These are phyloP conservation scores for Mesopsocus fuscifrons DNA, from an alignment of 2,888 invertebrate species.

Conservation along the genomic window DNA sequence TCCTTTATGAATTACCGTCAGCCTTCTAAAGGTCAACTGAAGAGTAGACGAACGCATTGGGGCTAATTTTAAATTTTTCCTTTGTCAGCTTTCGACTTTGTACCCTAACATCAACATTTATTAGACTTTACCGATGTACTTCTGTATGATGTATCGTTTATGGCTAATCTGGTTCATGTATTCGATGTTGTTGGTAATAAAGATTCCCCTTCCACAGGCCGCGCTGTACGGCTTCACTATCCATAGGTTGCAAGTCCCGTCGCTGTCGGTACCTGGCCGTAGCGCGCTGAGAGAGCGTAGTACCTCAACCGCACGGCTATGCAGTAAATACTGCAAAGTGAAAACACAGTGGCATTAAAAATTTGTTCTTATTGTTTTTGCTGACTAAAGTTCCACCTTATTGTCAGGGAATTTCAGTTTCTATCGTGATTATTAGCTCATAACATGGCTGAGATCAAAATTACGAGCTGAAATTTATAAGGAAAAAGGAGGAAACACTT, in stretches of 20 bases:
- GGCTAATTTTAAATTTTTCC: too few species aligned
- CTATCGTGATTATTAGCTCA: too few species aligned
- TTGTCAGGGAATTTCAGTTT: too few species aligned
- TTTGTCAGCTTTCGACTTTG: too few species aligned
- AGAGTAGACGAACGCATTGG: too few species aligned
- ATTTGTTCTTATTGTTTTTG: too few species aligned
- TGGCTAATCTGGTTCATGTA: slow-evolving; percentile 23
- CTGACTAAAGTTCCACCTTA: too few species aligned
- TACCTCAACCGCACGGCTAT: slow-evolving; percentile 12
- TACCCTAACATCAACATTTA: too few species aligned
- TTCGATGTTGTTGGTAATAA: slow-evolving; percentile 28
- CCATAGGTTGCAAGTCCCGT: slow-evolving; percentile 33
- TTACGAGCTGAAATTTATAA: not conserved
- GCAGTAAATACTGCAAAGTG: not conserved
- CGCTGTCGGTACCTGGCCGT: slow-evolving; percentile 21
- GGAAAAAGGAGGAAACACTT: not conserved
- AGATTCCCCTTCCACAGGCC: slow-evolving; percentile 33
- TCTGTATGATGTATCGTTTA: slow-evolving; percentile 31
- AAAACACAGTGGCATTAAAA: not conserved
- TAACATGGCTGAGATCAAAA: not conserved
- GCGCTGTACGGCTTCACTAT: slow-evolving; percentile 36
- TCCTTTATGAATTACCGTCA: too few species aligned
- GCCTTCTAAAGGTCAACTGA: too few species aligned
- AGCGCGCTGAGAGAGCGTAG: slow-evolving; percentile 16
- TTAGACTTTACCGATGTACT: slow-evolving; percentile 30